Percentiles rank a stretch among this genome's conserved stretches.
Conservation (phyloP, 1,140 invertebrate species). For the Psix sp. region DNA sequence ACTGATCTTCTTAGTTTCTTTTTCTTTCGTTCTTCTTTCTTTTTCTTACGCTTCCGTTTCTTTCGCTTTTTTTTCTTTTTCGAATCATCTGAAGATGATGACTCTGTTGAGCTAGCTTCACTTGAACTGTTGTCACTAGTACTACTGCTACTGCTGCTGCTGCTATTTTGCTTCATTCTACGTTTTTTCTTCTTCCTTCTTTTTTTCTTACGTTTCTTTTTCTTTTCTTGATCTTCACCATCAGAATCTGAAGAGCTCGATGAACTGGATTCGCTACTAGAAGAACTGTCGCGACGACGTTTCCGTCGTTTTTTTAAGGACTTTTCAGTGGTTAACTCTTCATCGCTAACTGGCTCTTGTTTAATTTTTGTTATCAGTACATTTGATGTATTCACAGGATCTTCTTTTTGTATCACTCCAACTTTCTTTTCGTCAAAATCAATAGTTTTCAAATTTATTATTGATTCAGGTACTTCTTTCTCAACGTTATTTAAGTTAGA, state of each 20-base stretch:
- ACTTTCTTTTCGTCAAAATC: constrained; percentile 1
- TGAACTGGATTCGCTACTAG: constrained; percentile 66
- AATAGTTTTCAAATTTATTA: background rate
- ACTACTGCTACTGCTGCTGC: constrained; percentile 63
- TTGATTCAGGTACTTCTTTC: background rate
- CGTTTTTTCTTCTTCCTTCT: constrained; percentile 48
- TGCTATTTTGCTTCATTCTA: constrained; percentile 51
- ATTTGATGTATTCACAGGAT: background rate
- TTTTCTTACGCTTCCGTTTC: constrained; percentile 54
- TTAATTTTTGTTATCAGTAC: constrained; percentile 58
- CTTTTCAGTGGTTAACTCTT: constrained; percentile 51
- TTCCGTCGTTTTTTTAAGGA: constrained; percentile 60
- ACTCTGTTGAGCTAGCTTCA: constrained; percentile 52
- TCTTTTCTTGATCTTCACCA: constrained; percentile 50
- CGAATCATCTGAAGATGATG: constrained; percentile 62
- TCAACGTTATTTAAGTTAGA: background rate
- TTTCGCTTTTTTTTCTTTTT: constrained; percentile 56
- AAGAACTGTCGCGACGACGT: constrained; percentile 52
- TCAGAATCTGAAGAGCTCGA: constrained; percentile 70
- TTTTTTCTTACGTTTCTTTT: constrained; percentile 46
- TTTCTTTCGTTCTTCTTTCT: constrained; percentile 63
- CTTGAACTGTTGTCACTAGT: constrained; percentile 61
- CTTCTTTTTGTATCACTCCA: constrained; percentile 6
- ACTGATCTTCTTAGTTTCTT: constrained; percentile 63
- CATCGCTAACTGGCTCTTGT: constrained; percentile 66